Evolutionary conservation across 2,888 invertebrate species (phyloP).

Genomic region (Ecdyonurus torrentis): DNA sequence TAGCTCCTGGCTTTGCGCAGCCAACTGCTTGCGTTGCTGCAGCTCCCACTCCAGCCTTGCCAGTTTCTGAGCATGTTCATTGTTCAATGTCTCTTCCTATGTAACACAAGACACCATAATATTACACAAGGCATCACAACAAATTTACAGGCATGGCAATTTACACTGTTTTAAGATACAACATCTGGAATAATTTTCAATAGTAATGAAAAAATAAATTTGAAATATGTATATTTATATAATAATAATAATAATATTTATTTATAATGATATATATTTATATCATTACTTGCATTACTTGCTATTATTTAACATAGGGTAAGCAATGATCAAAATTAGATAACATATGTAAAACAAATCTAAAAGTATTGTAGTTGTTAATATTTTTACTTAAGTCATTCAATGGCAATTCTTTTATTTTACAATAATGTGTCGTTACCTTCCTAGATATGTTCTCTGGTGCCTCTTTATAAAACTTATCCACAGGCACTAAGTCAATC

Average conservation of each 20-base stretch:
- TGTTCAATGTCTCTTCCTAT: constrained; percentile 46
- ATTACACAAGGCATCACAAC: constrained; percentile 15
- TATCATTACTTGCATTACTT: no score
- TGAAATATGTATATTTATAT: no score
- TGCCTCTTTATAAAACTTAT: constrained; percentile 69
- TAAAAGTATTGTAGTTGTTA: no score
- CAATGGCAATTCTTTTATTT: no score
- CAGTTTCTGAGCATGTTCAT: constrained; percentile 64
- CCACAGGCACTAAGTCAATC: constrained; percentile 68
- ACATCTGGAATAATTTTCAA: no score
- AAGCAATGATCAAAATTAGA: not conserved
- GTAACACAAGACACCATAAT: constrained; percentile 9
- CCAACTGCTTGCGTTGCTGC: constrained; percentile 66
- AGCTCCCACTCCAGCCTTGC: constrained; percentile 86
- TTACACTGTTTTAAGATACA: not conserved
- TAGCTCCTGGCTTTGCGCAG: constrained; percentile 56
- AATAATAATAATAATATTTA: no score
- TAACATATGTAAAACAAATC: no score
- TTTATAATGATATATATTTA: no score
- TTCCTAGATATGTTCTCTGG: constrained; percentile 48
- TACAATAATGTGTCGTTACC: constrained; percentile 33
- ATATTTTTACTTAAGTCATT: no score
- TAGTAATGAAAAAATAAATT: no score
- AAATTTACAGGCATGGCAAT: not conserved
- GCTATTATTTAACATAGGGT: no score